Percentiles rank a stretch among this genome's conserved stretches.
Evolutionary conservation across 1,140 invertebrate species (phyloP).

Genomic region (Drepana arcuata): DNA sequence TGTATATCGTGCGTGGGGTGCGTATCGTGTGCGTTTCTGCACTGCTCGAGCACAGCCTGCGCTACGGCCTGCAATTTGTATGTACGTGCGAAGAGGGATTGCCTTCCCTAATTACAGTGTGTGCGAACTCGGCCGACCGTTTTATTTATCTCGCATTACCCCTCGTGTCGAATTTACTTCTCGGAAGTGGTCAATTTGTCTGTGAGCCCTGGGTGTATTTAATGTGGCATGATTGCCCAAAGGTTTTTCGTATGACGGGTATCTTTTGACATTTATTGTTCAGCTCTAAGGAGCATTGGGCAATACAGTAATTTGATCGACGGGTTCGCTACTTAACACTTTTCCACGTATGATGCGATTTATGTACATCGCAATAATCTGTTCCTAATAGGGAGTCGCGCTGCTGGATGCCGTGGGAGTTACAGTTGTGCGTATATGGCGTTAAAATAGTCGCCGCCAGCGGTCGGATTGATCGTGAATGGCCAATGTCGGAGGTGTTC

Average conservation of each 20-base stretch:
- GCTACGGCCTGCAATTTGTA: slow-evolving; percentile 49
- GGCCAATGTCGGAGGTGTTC: slow-evolving; percentile 32
- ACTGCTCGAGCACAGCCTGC: slow-evolving; percentile 15
- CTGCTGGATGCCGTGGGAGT: slow-evolving; percentile 8
- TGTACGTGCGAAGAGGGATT: slow-evolving; percentile 57
- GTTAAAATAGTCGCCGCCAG: slow-evolving; percentile 31
- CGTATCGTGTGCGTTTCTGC: slow-evolving; percentile 9
- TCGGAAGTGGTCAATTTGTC: slow-evolving; percentile 27
- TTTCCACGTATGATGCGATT: slow-evolving; percentile 9
- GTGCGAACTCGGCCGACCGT: slow-evolving; percentile 19
- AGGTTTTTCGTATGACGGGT: slow-evolving; percentile 7
- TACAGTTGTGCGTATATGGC: slow-evolving; percentile 30
- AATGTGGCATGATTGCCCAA: slow-evolving; percentile 16
- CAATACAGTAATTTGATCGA: too few relatives aligned
- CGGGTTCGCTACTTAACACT: slow-evolving; percentile 14
- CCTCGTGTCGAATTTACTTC: slow-evolving; percentile 20
- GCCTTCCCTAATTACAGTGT: slow-evolving; percentile 45
- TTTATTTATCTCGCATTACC: slow-evolving; percentile 29
- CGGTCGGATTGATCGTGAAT: slow-evolving; percentile 36
- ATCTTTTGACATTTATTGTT: too few relatives aligned
- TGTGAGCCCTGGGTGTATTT: slow-evolving; percentile 11
- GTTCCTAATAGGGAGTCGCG: slow-evolving; percentile 25
- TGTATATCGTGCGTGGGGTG: neutral
- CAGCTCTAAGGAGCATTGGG: too few relatives aligned
- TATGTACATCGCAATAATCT: slow-evolving; percentile 30